Base-by-base conservation (phyloP, 2,797 vertebrate genomes). In the Halcyon badia region DNA sequence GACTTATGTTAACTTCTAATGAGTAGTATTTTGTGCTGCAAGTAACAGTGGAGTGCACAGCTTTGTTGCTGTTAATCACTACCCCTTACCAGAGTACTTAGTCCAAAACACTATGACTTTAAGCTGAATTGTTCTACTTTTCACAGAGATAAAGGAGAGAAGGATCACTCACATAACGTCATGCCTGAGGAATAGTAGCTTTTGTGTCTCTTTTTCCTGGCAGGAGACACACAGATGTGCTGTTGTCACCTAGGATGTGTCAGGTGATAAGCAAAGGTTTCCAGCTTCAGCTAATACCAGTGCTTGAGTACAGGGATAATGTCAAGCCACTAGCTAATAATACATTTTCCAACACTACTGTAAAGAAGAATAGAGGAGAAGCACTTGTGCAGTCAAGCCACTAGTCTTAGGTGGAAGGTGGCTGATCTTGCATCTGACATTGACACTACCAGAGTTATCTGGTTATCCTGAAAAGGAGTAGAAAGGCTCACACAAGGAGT, bases 161-260 rank as follows among this genome's bases (percentile, higher is more conserved):
- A 41, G 25, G 7, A 94, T 4, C 9, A 8, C 7, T 31, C 13
- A 15, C 10, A 15, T 28, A 22, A 8, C 14, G 4, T 9, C 0
- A 0, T 5, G 7, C 37, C 11, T 86, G 72, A 88, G 51, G 5
- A 2, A 2, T 15, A 9, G 2, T 51, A 24, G 22, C 4, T 72
- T 57, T 54, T 31, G 6, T 22, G 20, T 5, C 16, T 79, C 10
- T 61, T 30, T 81, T 61, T 18, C 6, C 8, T 10, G 25, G 6
- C 21, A 48, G 31, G 6, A 48, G 16, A 35, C 15, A 19, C 6
- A 22, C 0, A 2, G 31, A 71, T 3, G 14, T 16, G 21, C 12
- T 21, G 16, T 13, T 64, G 21, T 62, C 11, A 56, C 8, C 3
- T 14, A 1, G 37, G 37, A 15, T 11, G 16, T 54, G 31, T 16